Base-by-base conservation (phyloP, 2,113 vertebrate genomes). In the Mobula hypostoma region DNA sequence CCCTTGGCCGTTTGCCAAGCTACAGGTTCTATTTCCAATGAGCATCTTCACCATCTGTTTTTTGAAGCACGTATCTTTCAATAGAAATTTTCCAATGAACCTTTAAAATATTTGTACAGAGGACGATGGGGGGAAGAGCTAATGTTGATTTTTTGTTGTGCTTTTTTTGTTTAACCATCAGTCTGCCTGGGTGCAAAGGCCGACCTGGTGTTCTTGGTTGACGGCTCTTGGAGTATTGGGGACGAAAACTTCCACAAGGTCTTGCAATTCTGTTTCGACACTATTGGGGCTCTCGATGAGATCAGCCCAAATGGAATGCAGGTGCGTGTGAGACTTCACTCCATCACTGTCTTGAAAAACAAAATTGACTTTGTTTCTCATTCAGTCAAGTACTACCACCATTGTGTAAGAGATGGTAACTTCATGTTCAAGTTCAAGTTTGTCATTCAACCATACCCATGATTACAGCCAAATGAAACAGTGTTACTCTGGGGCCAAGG, bases 171-270 rank as follows among this genome's bases (percentile, higher is more conserved):
- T 48, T 96, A 14, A n/a, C 56, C 27, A 19, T 48, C 95, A 99
- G 99, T 99, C 14, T 99, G 99, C 96, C 98, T 97, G 97, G 99
- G 99, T 19, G 99, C 99, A 95, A 99, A 99, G 96, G 99, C 98
- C 94, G 99, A 99, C 91, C 97, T 99, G 95, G 98, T 98, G n/a
- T 99, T 99, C 96, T 96, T 99, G 94, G 98, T 99, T 77, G 99
- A 99, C 93, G 98, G 98, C 88, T 99, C 99, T 14, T 99, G 99
- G 99, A 99, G 98, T 95, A 99, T 99, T 87, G 99, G 99, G 0
- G 99, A 99, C 95, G 98, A 99, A 91, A 99, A 98, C 97, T 99
- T 99, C 96, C 96, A 96, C 95, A 99, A 99, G 97, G 98, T 99
- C 27, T 95, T 98, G 78, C 97, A 98, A 95, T 99, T 99, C 94